These are phyloP conservation scores for Buteo buteo DNA, from an alignment of 2,113 vertebrate genomes.

Conservation along the genomic window DNA sequence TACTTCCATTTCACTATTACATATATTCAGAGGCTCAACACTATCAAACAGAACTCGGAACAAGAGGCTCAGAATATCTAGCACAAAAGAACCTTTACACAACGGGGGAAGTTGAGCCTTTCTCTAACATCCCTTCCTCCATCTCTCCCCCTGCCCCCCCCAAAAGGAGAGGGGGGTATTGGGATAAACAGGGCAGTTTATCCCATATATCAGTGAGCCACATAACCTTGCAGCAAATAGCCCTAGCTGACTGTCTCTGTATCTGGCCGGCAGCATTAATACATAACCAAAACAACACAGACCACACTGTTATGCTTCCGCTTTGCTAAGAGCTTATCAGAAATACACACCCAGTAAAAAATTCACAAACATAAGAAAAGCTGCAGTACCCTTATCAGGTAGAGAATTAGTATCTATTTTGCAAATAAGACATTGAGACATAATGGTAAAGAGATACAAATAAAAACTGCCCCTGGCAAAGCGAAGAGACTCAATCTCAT, in stretches of 20 bases:
- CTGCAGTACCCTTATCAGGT: neutral
- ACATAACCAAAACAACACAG: neutral
- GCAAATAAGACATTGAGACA: neutral
- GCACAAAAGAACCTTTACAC: neutral
- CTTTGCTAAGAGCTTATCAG: neutral
- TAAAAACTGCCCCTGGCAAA: neutral
- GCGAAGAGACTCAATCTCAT: neutral
- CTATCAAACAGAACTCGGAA: neutral
- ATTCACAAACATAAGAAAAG: neutral
- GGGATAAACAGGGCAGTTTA: neutral
- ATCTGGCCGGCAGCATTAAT: neutral
- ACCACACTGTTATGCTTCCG: neutral
- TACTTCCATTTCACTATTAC: neutral
- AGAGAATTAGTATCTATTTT: neutral
- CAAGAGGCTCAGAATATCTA: neutral
- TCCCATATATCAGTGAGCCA: neutral
- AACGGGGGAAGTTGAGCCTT: neutral
- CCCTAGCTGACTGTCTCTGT: neutral
- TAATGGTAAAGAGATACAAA: neutral
- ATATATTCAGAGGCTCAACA: neutral
- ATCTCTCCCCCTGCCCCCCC: neutral
- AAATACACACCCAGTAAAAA: neutral
- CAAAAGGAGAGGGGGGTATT: fast-evolving
- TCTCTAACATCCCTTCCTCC: neutral
- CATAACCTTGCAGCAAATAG: neutral